Evolutionary conservation across 2,113 vertebrate species (phyloP), one percentile per base, ranked within the genome.

Genomic region (Pedionomus torquatus): DNA sequence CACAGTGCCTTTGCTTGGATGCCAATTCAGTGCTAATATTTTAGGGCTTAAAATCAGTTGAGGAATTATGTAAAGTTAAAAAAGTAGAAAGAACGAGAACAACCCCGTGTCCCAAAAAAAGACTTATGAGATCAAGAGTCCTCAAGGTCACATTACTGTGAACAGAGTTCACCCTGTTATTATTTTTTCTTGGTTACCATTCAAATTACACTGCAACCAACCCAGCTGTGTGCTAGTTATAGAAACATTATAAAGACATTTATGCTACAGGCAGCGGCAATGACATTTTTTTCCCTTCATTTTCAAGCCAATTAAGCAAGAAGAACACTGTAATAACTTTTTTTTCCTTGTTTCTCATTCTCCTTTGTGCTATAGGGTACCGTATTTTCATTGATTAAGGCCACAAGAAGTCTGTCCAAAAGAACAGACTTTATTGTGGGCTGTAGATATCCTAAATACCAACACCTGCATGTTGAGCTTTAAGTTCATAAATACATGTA

Each of bases 191-290:
- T 87, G 64, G 66, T 63, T 96, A 83, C 57, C 77, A 76, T 66
- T 89, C 89, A 94, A 90, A 87, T 75, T 46, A 78, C n/a, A 77
- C 43, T 86, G 78, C 92, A 96, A 71, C 83, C 55, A 86, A 82
- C 28, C 74, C 91, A 92, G 49, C 54, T 96, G 91, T 93, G 76
- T 87, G 85, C 84, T 95, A 90, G 77, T 84, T 93, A 95, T 92
- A 97, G 84, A 74, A 16, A 74, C 24, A 78, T 87, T 89, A 93
- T 78, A 89, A 94, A 83, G 75, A 90, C 11, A 4, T 74, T 81
- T 93, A 78, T 71, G 79, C 43, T 83, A 95, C 61, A 63, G n/a
- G 77, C 92, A 93, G 70, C 60, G 72, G 52, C 68, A 88, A 70
- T 48, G 81, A 89, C 44, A 75, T 66, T 91, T 83, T 51, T 7